Percentiles rank a stretch among this genome's conserved stretches.
Evolutionary conservation across 2,113 vertebrate genomes (phyloP).

Genomic region (Odocoileus virginianus): DNA sequence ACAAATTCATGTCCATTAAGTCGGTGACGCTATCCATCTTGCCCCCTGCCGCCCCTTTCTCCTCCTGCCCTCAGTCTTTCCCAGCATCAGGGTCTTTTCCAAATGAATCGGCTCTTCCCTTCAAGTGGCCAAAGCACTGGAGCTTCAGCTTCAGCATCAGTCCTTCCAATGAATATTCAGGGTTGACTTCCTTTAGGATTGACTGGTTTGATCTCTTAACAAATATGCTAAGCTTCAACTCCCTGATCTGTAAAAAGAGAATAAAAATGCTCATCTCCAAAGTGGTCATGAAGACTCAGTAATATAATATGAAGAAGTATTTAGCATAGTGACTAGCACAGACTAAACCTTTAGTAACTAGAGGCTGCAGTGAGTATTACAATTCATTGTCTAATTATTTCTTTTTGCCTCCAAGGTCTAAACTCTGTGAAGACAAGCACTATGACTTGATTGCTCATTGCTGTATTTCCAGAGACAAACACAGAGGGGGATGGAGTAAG

Average conservation of each 20-base stretch:
- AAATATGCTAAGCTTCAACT: background rate
- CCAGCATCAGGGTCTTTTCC: background rate
- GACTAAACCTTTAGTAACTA: background rate
- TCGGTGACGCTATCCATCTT: background rate
- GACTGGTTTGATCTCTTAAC: background rate
- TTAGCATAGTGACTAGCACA: background rate
- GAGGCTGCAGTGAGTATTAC: background rate
- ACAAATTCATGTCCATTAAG: background rate
- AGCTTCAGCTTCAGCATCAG: background rate
- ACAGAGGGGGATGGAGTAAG: background rate
- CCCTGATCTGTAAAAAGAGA: background rate
- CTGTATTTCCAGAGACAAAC: background rate
- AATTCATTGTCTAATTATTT: background rate
- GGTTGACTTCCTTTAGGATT: background rate
- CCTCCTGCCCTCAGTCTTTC: background rate
- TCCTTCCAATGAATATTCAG: background rate
- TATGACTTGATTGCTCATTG: background rate
- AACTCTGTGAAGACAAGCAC: background rate
- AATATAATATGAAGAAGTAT: background rate
- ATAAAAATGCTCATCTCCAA: background rate
- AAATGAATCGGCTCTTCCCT: background rate
- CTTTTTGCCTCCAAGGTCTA: background rate
- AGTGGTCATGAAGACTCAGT: background rate
- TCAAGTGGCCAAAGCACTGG: background rate
- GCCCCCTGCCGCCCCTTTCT: accelerated